Percentiles rank a stretch among this genome's conserved stretches.
Conservation (phyloP, 1,140 invertebrate genomes). For the Heterodera carotae region DNA sequence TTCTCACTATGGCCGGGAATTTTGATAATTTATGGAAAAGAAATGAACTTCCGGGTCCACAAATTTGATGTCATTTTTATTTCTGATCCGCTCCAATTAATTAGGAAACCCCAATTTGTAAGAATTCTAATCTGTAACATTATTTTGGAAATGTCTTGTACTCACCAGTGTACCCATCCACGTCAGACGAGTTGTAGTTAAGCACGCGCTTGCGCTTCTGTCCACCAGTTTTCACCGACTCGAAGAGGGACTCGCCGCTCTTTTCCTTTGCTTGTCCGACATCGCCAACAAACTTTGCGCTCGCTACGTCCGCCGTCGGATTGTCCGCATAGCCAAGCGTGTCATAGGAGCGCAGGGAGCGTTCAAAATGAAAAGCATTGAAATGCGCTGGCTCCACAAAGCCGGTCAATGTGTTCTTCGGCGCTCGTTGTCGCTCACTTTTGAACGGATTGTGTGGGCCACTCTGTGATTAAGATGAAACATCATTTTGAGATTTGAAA, state of each 20-base stretch:
- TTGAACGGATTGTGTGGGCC: constrained; percentile 64
- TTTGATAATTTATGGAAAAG: too few relatives aligned
- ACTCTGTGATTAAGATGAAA: constrained; percentile 50
- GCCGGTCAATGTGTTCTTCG: constrained; percentile 88
- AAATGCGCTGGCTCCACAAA: constrained; percentile 92
- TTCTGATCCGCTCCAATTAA: too few relatives aligned
- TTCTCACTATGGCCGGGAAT: too few relatives aligned
- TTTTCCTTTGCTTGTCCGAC: constrained; percentile 49
- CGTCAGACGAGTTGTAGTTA: constrained; percentile 86
- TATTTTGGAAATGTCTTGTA: too few relatives aligned
- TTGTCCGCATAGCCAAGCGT: constrained; percentile 85
- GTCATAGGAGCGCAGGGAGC: constrained; percentile 87
- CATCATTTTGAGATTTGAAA: not conserved
- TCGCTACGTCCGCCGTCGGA: constrained; percentile 78
- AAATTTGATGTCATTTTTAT: not conserved
- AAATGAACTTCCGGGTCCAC: too few relatives aligned
- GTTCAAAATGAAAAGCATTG: constrained; percentile 97
- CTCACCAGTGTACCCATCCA: constrained; percentile 74
- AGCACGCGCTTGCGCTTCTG: constrained; percentile 85
- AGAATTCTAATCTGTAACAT: too few relatives aligned
- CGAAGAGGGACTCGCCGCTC: constrained; percentile 56
- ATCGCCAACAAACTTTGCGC: constrained; percentile 54
- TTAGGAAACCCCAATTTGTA: too few relatives aligned
- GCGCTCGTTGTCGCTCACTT: constrained; percentile 52
- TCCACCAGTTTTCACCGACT: constrained; percentile 62